Percentiles rank a stretch among this genome's conserved stretches.
These are phyloP conservation scores for Crenichthys baileyi DNA, from an alignment of 2,797 vertebrate species.

Conservation along the genomic window DNA sequence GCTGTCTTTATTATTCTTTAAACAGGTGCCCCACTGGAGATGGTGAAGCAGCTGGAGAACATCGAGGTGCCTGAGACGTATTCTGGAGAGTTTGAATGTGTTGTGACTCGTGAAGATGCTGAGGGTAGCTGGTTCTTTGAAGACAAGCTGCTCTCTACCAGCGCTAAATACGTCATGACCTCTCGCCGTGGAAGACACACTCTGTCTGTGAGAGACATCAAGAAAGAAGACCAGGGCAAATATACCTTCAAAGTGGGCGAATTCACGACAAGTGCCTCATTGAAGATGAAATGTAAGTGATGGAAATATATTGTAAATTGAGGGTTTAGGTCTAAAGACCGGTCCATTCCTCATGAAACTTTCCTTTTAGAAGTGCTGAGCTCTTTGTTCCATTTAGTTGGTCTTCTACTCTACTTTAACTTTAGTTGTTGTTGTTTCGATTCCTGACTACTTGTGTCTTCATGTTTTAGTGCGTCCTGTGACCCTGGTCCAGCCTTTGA, in stretches of 20 bases:
- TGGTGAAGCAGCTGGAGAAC: slow-evolving; percentile 89
- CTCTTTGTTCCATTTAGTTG: background rate
- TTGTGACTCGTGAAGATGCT: slow-evolving; percentile 89
- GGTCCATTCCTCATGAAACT: background rate
- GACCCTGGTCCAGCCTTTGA: slow-evolving; percentile 90
- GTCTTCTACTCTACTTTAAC: background rate
- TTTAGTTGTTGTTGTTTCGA: background rate
- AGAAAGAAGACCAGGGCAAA: slow-evolving; percentile 95
- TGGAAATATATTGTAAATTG: background rate
- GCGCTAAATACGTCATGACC: slow-evolving; percentile 86
- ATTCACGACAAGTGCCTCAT: slow-evolving; percentile 85
- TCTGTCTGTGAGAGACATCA: slow-evolving; percentile 92
- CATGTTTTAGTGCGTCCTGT: slow-evolving; percentile 88
- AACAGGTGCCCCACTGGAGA: slow-evolving; percentile 89
- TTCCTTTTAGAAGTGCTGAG: background rate
- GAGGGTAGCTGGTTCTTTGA: slow-evolving; percentile 95
- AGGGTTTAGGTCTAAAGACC: background rate
- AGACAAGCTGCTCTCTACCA: slow-evolving; percentile 81
- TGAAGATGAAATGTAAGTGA: slow-evolving; percentile 95
- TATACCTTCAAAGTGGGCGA: slow-evolving; percentile 88
- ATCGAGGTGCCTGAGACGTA: slow-evolving; percentile 94
- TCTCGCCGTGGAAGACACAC: slow-evolving; percentile 93
- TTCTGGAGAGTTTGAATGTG: slow-evolving; percentile 90
- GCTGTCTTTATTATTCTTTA: background rate
- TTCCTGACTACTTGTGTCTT: background rate